Conservation (phyloP, 2,797 vertebrate species). For the Borostomias antarcticus region DNA sequence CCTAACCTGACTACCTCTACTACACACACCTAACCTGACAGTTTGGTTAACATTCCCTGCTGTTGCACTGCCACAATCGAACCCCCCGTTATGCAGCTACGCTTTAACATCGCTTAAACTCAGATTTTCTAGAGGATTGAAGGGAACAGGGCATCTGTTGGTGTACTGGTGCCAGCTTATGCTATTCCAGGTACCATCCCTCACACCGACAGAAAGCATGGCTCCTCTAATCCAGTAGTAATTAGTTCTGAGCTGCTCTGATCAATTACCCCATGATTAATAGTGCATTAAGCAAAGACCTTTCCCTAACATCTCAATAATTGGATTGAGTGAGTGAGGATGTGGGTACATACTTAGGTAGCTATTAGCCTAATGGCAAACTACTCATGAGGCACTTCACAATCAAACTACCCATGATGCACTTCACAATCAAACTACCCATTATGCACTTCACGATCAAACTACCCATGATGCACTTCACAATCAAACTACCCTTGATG, state of each 20-base stretch:
- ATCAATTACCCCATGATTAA: conserved; percentile 8
- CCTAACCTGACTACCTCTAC: too few species aligned
- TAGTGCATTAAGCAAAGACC: background rate
- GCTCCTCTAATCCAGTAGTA: background rate
- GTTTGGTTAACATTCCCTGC: too few species aligned
- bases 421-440: background rate
- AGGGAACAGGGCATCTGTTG: too few species aligned
- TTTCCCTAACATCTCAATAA: background rate
- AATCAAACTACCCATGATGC: background rate
- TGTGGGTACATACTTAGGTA: background rate
- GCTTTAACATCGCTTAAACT: too few species aligned
- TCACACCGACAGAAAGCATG: background rate
- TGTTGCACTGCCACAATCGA: too few species aligned
- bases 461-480: background rate
- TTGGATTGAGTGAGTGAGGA: conserved; percentile 4
- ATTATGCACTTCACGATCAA: background rate
- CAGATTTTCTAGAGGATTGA: too few species aligned
- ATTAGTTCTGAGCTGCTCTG: background rate
- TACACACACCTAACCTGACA: too few species aligned
- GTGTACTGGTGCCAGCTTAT: background rate
- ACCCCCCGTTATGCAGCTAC: too few species aligned
- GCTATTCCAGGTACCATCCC: too few species aligned
- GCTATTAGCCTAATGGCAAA: conserved; percentile 10
- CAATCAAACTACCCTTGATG: background rate
- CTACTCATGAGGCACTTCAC: background rate